A percentile compares a stretch with the other conserved stretches of the same genome.
phyloP scores from a whole-genome alignment of 2,113 vertebrate species.

The Enhydra lutris region DNA sequence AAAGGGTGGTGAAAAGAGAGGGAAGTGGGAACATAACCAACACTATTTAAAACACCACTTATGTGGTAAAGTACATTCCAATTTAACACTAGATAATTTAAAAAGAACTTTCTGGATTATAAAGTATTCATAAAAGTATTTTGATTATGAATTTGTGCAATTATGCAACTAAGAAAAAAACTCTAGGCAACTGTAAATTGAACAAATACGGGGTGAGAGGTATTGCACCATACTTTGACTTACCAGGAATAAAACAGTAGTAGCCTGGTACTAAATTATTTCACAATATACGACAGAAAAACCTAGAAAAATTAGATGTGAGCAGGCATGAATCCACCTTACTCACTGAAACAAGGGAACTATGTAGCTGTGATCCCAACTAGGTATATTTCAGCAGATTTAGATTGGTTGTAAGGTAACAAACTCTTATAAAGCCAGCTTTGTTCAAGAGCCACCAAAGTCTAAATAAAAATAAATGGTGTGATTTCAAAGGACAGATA shows the following conservation, averaged over 20 bases:
- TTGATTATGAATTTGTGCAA: not conserved
- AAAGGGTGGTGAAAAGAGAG: not conserved
- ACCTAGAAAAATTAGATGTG: not conserved
- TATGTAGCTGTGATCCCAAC: not conserved
- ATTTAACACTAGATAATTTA: not conserved
- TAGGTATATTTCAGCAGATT: not conserved
- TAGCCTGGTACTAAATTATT: not conserved
- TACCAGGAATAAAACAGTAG: not conserved
- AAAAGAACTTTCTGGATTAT: not conserved
- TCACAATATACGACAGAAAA: not conserved
- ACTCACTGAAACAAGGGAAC: not conserved
- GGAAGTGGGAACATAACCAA: not conserved
- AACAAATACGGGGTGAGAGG: not conserved
- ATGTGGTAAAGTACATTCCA: not conserved
- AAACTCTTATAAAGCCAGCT: not conserved
- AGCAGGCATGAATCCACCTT: not conserved
- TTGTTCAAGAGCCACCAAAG: not conserved
- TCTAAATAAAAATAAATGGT: not conserved
- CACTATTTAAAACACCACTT: not conserved
- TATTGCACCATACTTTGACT: not conserved
- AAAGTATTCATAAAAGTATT: constrained; percentile 5
- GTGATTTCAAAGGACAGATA: not conserved
- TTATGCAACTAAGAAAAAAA: not conserved
- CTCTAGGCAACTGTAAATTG: not conserved
- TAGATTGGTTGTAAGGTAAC: not conserved